A percentile compares a stretch with the other conserved stretches of the same genome.
Evolutionary conservation across 2,797 vertebrate species (phyloP).

Genomic region (Argyrosomus regius): DNA sequence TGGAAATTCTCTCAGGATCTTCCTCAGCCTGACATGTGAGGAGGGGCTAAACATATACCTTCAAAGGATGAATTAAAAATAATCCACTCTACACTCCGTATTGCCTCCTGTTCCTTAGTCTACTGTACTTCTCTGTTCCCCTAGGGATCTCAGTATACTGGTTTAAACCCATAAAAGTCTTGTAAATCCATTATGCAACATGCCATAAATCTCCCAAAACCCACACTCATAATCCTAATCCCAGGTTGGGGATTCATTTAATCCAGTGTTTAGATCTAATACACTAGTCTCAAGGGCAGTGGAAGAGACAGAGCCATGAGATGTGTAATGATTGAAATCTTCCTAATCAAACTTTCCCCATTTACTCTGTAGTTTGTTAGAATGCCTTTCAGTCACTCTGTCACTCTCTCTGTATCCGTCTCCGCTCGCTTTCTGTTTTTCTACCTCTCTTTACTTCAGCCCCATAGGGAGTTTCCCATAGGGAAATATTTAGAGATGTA

Average conservation of each 20-base stretch:
- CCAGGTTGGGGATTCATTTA: slow-evolving; percentile 72
- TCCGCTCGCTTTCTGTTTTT: slow-evolving; percentile 42
- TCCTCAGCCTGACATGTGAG: slow-evolving; percentile 19
- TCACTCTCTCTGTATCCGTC: slow-evolving; percentile 36
- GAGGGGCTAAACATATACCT: slow-evolving; percentile 23
- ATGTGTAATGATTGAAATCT: slow-evolving; percentile 56
- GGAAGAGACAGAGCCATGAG: slow-evolving; percentile 42
- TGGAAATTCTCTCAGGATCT: slow-evolving; percentile 27
- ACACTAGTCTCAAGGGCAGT: slow-evolving; percentile 53
- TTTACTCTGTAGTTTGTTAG: slow-evolving; percentile 52
- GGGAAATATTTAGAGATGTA: slow-evolving; percentile 76
- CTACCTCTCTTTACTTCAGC: slow-evolving; percentile 56
- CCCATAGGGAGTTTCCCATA: slow-evolving; percentile 60
- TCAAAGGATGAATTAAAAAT: slow-evolving; percentile 61
- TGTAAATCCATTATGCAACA: slow-evolving; percentile 76
- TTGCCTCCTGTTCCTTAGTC: slow-evolving; percentile 41
- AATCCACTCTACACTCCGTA: slow-evolving; percentile 51
- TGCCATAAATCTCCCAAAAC: slow-evolving; percentile 69
- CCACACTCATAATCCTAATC: slow-evolving; percentile 72
- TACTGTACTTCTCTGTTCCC: slow-evolving; percentile 39
- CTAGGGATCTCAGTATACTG: slow-evolving; percentile 43
- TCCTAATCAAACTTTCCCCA: slow-evolving; percentile 55
- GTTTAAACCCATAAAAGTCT: slow-evolving; percentile 66
- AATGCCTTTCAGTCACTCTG: slow-evolving; percentile 46
- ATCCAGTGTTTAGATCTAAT: slow-evolving; percentile 80